Conservation (phyloP, 1,140 invertebrate species). For the Thaumatotibia leucotreta region DNA sequence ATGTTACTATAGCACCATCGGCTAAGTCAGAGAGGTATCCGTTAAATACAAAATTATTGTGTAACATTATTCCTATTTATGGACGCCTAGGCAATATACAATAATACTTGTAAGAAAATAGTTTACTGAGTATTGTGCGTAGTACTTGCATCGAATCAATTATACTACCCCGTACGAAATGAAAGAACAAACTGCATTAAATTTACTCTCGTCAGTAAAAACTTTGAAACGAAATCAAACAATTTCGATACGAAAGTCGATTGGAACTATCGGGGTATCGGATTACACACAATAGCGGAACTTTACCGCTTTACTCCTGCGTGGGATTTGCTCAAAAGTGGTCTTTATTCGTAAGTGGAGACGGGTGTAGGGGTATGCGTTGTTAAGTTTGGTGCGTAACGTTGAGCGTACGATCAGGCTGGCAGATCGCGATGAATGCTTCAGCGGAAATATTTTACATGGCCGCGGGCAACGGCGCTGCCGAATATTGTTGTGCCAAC, state of each 20-base stretch:
- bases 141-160: too few relatives aligned
- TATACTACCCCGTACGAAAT: too few relatives aligned
- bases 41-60: too few relatives aligned
- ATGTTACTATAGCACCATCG: too few relatives aligned
- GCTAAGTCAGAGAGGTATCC: too few relatives aligned
- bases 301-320: constrained; percentile 41
- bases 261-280: constrained; percentile 58
- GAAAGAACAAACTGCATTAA: neutral
- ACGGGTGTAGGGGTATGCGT: constrained; percentile 29
- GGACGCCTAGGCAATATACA: too few relatives aligned
- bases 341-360: constrained; percentile 28
- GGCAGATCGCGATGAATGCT: constrained; percentile 73
- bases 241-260: constrained; percentile 52
- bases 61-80: too few relatives aligned
- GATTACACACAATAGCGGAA: constrained; percentile 62
- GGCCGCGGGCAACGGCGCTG: constrained; percentile 55
- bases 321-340: constrained; percentile 24
- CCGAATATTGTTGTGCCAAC: constrained; percentile 72
- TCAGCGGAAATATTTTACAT: constrained; percentile 76
- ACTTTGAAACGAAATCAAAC: constrained; percentile 53
- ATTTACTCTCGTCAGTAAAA: constrained; percentile 28
- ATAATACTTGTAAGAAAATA: too few relatives aligned
- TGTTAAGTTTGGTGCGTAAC: constrained; percentile 52
- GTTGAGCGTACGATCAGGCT: constrained; percentile 56
- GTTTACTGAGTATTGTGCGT: too few relatives aligned